Evolutionary conservation across 1,140 invertebrate species (phyloP).

Genomic region (Drosophila virilis): DNA sequence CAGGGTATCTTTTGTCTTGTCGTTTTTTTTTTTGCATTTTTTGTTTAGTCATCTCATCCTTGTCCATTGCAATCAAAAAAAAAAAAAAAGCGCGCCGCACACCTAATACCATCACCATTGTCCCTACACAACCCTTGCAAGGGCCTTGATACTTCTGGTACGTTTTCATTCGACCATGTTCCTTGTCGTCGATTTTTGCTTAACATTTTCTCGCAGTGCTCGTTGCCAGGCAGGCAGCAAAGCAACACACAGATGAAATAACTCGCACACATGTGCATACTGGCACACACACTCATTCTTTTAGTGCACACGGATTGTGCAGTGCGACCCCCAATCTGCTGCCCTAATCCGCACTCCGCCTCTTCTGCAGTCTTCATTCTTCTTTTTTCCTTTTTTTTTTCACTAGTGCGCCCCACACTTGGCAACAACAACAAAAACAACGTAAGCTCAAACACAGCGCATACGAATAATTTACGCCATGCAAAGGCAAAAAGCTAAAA

Average conservation of each 20-base stretch:
- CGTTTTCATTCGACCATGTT: slow-evolving; percentile 25
- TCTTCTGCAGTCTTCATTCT: slow-evolving; percentile 60
- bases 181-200: slow-evolving; percentile 44
- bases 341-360: slow-evolving; percentile 38
- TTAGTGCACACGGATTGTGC: slow-evolving; percentile 38
- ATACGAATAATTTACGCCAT: slow-evolving; percentile 80
- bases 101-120: slow-evolving; percentile 19
- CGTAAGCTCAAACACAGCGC: slow-evolving; percentile 63
- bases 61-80: slow-evolving; percentile 67
- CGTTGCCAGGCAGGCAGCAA: slow-evolving; percentile 54
- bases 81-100: slow-evolving; percentile 50
- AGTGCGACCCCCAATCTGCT: slow-evolving; percentile 61
- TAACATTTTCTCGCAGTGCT: slow-evolving; percentile 56
- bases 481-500: slow-evolving; percentile 75
- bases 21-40: slow-evolving; percentile 23
- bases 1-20: neutral
- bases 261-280: neutral
- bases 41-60: slow-evolving; percentile 69
- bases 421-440: slow-evolving; percentile 52
- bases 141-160: slow-evolving; percentile 13
- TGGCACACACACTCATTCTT: slow-evolving; percentile 18
- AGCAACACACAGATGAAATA: slow-evolving; percentile 14
- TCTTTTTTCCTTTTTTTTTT: slow-evolving; percentile 37
- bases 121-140: slow-evolving; percentile 12
- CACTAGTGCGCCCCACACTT: slow-evolving; percentile 45